Percentiles rank a stretch among this genome's conserved stretches.
phyloP scores from a whole-genome alignment of 2,888 invertebrate genomes.

The Chaetogeoica ovagalla region DNA sequence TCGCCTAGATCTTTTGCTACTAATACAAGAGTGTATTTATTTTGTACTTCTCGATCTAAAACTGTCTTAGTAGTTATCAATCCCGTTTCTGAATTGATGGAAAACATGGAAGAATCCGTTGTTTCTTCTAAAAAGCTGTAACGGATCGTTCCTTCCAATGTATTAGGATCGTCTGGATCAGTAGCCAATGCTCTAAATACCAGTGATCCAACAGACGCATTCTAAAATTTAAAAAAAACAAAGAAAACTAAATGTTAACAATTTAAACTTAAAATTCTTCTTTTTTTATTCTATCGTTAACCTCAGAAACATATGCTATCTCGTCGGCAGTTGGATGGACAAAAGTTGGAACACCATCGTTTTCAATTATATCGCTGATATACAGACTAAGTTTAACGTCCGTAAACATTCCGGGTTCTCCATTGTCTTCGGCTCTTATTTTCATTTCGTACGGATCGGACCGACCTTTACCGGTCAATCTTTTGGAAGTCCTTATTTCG shows the following conservation, averaged over 20 bases:
- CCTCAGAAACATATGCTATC: constrained; percentile 72
- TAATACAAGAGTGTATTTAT: constrained; percentile 74
- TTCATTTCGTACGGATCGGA: constrained; percentile 72
- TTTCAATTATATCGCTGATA: constrained; percentile 78
- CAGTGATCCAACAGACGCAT: constrained; percentile 72
- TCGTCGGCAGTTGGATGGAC: constrained; percentile 72
- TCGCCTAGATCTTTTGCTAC: constrained; percentile 78
- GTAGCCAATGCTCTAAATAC: constrained; percentile 77
- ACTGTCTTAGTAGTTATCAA: constrained; percentile 70
- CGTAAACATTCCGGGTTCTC: constrained; percentile 66
- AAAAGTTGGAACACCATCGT: constrained; percentile 78
- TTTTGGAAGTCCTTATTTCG: constrained; percentile 68
- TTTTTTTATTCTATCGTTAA: constrained; percentile 57
- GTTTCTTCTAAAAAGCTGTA: constrained; percentile 75
- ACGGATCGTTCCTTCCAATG: constrained; percentile 73
- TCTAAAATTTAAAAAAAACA: constrained; percentile 60
- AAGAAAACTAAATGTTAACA: not conserved
- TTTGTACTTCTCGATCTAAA: constrained; percentile 75
- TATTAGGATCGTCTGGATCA: constrained; percentile 76
- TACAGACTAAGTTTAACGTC: constrained; percentile 69
- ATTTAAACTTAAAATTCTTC: no score
- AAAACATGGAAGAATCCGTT: constrained; percentile 56
- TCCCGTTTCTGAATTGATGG: constrained; percentile 68
- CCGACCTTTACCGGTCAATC: constrained; percentile 75
- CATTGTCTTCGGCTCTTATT: constrained; percentile 72